Conservation (phyloP, 1,140 invertebrate genomes). For the Bombus affinis region DNA sequence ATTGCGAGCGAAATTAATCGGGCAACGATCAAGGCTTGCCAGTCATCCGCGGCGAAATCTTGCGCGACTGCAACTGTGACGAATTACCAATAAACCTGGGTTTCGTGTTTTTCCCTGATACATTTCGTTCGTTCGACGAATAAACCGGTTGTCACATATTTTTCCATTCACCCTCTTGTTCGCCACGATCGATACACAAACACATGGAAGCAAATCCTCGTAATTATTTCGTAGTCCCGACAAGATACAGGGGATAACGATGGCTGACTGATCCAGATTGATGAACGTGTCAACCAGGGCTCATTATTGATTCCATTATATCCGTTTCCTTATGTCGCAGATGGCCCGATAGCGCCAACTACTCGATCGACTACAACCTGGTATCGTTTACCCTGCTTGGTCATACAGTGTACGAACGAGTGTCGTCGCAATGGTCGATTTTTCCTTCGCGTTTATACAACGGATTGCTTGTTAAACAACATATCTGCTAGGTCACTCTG, state of each 20-base stretch:
- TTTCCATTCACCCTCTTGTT: not conserved
- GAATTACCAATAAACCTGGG: not conserved
- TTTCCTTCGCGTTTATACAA: not conserved
- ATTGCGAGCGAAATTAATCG: slow-evolving; percentile 3
- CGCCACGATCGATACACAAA: not conserved
- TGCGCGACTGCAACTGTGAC: not conserved
- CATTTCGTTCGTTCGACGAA: not conserved
- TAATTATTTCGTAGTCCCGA: slow-evolving; percentile 70
- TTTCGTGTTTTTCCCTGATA: not conserved
- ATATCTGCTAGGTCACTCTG: too few species aligned
- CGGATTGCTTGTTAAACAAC: not conserved
- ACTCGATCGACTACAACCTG: not conserved
- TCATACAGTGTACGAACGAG: not conserved
- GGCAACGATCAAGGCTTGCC: not conserved
- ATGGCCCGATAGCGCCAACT: slow-evolving; percentile 18
- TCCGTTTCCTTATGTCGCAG: slow-evolving; percentile 67
- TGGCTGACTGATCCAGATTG: slow-evolving; percentile 66
- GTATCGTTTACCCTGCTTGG: not conserved
- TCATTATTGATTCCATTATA: slow-evolving; percentile 76
- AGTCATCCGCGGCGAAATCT: not conserved
- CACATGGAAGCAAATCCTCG: not conserved
- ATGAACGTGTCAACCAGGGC: slow-evolving; percentile 69
- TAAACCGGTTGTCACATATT: not conserved
- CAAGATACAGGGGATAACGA: slow-evolving; percentile 38
- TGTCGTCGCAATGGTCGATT: not conserved